Conservation (phyloP, 1,140 invertebrate species). For the Papilio xuthus region DNA sequence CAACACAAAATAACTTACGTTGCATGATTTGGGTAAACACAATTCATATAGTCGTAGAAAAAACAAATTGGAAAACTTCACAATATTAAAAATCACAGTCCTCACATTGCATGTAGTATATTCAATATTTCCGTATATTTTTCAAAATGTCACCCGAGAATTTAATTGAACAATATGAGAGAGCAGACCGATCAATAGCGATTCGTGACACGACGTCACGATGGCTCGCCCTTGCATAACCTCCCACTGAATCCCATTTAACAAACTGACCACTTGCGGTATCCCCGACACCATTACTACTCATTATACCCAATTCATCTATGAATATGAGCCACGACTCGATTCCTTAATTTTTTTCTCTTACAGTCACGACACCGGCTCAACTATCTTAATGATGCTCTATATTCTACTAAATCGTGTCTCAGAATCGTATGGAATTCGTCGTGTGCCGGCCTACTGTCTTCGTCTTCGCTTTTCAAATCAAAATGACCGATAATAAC, state of each 20-base stretch:
- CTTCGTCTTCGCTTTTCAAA: slow-evolving; percentile 48
- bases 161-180: slow-evolving; percentile 36
- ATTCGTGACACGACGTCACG: slow-evolving; percentile 46
- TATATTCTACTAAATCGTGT: slow-evolving; percentile 69
- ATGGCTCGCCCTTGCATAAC: slow-evolving; percentile 34
- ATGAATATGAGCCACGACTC: slow-evolving; percentile 57
- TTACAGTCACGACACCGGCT: slow-evolving; percentile 59
- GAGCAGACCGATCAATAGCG: slow-evolving; percentile 18
- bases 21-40: neutral
- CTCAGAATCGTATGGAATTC: slow-evolving; percentile 61
- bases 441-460: slow-evolving; percentile 64
- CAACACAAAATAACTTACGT: neutral
- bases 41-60: neutral
- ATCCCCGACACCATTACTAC: slow-evolving; percentile 65
- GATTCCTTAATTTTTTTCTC: slow-evolving; percentile 58
- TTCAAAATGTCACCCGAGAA: slow-evolving; percentile 32
- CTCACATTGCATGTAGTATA: neutral
- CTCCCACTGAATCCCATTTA: slow-evolving; percentile 43
- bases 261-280: slow-evolving; percentile 43
- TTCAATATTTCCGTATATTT: slow-evolving; percentile 28
- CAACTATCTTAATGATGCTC: slow-evolving; percentile 69
- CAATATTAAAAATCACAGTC: neutral
- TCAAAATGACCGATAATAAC: slow-evolving; percentile 46
- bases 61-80: neutral
- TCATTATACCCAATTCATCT: slow-evolving; percentile 74